Base-by-base conservation (phyloP, 2,113 vertebrate genomes). In the Suricata suricatta region DNA sequence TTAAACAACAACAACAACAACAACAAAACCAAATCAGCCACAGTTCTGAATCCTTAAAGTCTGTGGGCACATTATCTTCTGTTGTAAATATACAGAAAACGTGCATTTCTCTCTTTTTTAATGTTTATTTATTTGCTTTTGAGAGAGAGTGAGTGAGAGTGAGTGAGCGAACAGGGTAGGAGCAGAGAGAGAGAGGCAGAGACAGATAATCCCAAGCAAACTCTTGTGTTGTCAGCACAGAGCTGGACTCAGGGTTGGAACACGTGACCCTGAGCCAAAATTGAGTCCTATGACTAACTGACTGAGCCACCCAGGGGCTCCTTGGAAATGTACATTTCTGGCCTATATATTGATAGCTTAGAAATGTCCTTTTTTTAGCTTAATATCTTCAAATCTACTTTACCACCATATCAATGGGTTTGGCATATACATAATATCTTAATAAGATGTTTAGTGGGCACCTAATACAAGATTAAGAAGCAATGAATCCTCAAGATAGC, bases 391-490 rank as follows among this genome's bases (percentile, higher is more conserved):
- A 96, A 87, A 90, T 98, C 38, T 94, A 54, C 25, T 95, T 90
- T 83, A 7, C 1, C 47, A 88, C 60, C 90, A 64, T 79, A 92
- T 92, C 97, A 97, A 95, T 94, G 64, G 3, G 68, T 95, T 96
- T 96, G 79, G 64, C 44, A 74, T 89, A 27, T 88, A 31, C 3
- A 92, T 77, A 96, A 97, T 90, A 54, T 95, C 41, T 76, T 94
- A 47, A 60, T 98, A 93, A 97, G 68, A 98, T 98, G 98, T 98
- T 97, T 83, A 57, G 47, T 82, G 95, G 95, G 64, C 25, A 92
- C 96, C 97, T 98, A 96, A 91, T 95, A 96, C 98, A 97, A 19
- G 17, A 89, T 96, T 90, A 95, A 29, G 69, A 12, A 94, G 80
- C 57, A 96, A 90, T 68, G 84, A 95, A 88, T 81, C 47, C 88